A percentile compares a stretch with the other conserved stretches of the same genome.
These are phyloP conservation scores for Standfussiana lucernea DNA, from an alignment of 2,888 invertebrate genomes.

Conservation along the genomic window DNA sequence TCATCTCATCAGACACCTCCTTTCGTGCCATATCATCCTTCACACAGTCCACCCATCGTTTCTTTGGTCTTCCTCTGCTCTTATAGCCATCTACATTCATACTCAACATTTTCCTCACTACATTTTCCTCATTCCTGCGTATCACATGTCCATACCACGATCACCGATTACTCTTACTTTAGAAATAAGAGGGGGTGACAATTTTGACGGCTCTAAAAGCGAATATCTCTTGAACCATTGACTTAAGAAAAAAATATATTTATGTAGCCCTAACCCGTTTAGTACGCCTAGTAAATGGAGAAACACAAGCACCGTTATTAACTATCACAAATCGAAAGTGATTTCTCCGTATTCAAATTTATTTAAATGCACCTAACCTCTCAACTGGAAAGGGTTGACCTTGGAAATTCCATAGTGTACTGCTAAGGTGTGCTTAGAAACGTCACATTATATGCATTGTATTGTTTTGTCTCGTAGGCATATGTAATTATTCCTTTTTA, in stretches of 20 bases:
- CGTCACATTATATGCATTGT: not conserved
- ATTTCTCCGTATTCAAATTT: slow-evolving; percentile 35
- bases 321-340: slow-evolving; percentile 13
- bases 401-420: not conserved
- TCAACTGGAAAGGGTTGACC: slow-evolving; percentile 17
- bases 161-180: no score
- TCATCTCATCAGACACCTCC: not conserved
- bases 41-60: not conserved
- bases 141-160: no score
- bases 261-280: not conserved
- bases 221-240: no score
- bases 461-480: slow-evolving; percentile 13
- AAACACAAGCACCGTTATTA: not conserved
- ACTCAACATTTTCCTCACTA: no score
- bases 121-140: no score
- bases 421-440: not conserved
- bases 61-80: no score
- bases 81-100: no score
- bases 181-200: no score
- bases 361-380: slow-evolving; percentile 26
- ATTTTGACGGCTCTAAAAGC: no score
- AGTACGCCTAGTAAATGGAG: not conserved
- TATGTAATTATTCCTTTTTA: slow-evolving; percentile 8
- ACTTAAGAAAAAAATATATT: not conserved
- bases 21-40: not conserved